Base-by-base conservation (phyloP, 2,888 invertebrate genomes). In the Lithophane semibrunnea region DNA sequence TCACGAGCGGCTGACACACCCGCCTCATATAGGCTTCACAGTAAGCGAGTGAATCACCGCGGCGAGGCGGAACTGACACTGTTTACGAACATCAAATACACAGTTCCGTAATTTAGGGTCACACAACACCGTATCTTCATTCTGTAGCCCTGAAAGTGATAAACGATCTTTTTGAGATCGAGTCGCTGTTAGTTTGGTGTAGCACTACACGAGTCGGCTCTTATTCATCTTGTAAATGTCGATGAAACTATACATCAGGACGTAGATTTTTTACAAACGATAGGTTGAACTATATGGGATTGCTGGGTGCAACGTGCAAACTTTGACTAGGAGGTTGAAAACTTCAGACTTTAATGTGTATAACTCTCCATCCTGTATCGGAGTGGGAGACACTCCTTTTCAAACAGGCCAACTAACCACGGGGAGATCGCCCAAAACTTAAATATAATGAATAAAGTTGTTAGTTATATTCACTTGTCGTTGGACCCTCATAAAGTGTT, bases 11-110 rank as follows among this genome's bases (percentile, higher is more conserved):
- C 65, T 88, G 86, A 88, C 88, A 77, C 89, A 86, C 58, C 69
- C 77, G 67, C 81, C 78, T 24, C 77, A 61, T 77, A 78, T 68
- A 80, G 76, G 66, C 72, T 88, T 88, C 81, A 60, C n/a, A 69
- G 82, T 82, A 84, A 86, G 76, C 58, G 58, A 16, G 63, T 89
- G 89, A 88, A 18, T 89, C 89, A 89, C 56, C 8, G 49, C 52
- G 24, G 42, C 68, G 18, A 4, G 64, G 47, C 83, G 49, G 64
- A 18, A 56, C 74, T 42, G n/a, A 7, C 64, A 3, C 21, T 12
- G 44, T 21, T n/a, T n/a, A n/a, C 10, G 13, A 37, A n/a, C 56
- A n/a, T 18, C 16, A 37, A 67, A 12, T 21, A 70, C 44, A 8
- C 4, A 29, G 52, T 61, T n/a, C 21, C 13, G 13, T 21, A 49